Base-by-base conservation (phyloP, 2,113 vertebrate species). In the Suricata suricatta region DNA sequence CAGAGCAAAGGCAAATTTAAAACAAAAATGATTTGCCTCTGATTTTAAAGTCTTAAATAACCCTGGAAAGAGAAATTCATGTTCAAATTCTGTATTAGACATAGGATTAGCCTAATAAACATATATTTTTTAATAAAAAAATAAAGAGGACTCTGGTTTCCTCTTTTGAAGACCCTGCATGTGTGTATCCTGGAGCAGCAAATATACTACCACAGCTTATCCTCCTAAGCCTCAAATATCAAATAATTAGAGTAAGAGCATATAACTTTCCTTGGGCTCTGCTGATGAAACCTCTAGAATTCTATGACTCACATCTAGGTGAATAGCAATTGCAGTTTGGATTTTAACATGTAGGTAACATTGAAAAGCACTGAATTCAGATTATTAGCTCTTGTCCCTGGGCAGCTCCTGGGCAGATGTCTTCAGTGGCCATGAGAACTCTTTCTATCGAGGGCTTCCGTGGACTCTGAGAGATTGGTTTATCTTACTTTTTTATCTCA, bases 391-490 rank as follows among this genome's bases (percentile, higher is more conserved):
- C 2, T 57, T 57, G 21, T 52, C 52, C 31, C 64, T n/a, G 72
- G 38, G 12, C n/a, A 23, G 44, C 1, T 89, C 57, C n/a, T 41
- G 33, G 31, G 63, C 17, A 81, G 15, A 52, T 60, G 71, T 8
- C 19, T 54, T 89, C 8, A 64, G 9, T 44, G n/a, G 10, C 23
- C n/a, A 54, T 23, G 64, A 77, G 38, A 23, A 44, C 21, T 23
- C 4, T 57, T 77, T 68, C 47, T 69, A 29, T 63, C 3, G 1
- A 57, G 21, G 47, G 10, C 63, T 66, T 80, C 31, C 12, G 17
- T 0, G 13, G n/a, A 29, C 41, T 74, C 8, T 5, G n/a, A 77
- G 4, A 1, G 10, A 10, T 29, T 19, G 0, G 4, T 57, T 71
- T 86, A 38, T 60, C 69, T 66, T 38, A 54, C 19, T 86, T 13